Evolutionary conservation across 2,888 invertebrate species (phyloP).

Genomic region (Spodoptera picta): DNA sequence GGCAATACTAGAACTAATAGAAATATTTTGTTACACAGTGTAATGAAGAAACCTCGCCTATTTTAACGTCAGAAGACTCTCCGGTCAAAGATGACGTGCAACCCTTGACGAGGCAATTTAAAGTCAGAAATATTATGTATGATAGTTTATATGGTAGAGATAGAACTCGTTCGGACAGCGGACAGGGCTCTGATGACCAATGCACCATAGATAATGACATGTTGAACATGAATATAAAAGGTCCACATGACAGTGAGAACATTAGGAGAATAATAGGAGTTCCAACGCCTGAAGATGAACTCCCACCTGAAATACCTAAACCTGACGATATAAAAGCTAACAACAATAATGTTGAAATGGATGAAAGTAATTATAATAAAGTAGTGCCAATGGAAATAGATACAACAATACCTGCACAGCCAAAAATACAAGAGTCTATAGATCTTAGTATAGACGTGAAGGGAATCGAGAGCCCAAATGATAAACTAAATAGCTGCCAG

Average conservation of each 20-base stretch:
- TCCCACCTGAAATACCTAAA: conserved; percentile 73
- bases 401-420: conserved; percentile 75
- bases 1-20: conserved; percentile 27
- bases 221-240: conserved; percentile 77
- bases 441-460: conserved; percentile 71
- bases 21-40: conserved; percentile 70
- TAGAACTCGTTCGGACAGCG: conserved; percentile 82
- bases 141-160: conserved; percentile 80
- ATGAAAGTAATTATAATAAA: conserved; percentile 79
- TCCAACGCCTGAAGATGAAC: conserved; percentile 79
- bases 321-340: conserved; percentile 73
- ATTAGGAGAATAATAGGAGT: conserved; percentile 84
- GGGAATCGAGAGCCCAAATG: conserved; percentile 76
- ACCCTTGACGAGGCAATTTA: conserved; percentile 74
- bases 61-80: conserved; percentile 82
- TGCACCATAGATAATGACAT: conserved; percentile 79
- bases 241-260: conserved; percentile 78
- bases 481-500: conserved; percentile 78
- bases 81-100: conserved; percentile 79
- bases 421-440: conserved; percentile 76
- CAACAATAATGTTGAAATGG: conserved; percentile 79
- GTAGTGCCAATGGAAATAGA: conserved; percentile 85
- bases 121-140: conserved; percentile 77
- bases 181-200: conserved; percentile 83
- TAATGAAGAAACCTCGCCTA: conserved; percentile 80